These are phyloP conservation scores for Agrochola lota DNA, from an alignment of 2,888 invertebrate species.

Conservation along the genomic window DNA sequence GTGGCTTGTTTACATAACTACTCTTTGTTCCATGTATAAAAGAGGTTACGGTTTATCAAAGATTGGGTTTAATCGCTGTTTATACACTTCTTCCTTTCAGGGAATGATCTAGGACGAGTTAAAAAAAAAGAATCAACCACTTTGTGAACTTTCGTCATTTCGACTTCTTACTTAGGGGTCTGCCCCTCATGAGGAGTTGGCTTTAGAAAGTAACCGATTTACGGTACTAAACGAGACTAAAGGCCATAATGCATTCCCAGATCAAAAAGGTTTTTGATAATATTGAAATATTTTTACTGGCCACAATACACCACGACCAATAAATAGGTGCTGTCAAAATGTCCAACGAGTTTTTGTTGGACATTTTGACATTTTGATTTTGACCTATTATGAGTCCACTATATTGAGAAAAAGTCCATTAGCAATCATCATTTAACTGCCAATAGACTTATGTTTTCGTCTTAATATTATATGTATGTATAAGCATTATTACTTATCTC, in stretches of 20 bases:
- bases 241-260: background rate
- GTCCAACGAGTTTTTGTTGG: no score
- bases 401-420: no score
- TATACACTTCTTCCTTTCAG: no score
- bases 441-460: background rate
- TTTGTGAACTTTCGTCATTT: background rate
- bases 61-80: no score
- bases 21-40: no score
- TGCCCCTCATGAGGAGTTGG: no score
- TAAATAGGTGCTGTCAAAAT: background rate
- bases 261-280: background rate
- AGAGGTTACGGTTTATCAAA: no score
- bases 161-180: background rate
- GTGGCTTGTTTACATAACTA: background rate
- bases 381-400: no score
- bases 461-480: conserved; percentile 1
- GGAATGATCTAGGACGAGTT: no score
- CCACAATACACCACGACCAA: background rate
- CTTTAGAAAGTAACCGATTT: background rate
- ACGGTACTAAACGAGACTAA: background rate
- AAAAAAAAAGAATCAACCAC: background rate
- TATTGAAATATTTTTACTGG: background rate
- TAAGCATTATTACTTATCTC: conserved; percentile 38
- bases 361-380: no score
- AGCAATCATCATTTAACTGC: background rate